Evolutionary conservation across 2,113 vertebrate genomes (phyloP).

Genomic region (Pterocles burchelli): DNA sequence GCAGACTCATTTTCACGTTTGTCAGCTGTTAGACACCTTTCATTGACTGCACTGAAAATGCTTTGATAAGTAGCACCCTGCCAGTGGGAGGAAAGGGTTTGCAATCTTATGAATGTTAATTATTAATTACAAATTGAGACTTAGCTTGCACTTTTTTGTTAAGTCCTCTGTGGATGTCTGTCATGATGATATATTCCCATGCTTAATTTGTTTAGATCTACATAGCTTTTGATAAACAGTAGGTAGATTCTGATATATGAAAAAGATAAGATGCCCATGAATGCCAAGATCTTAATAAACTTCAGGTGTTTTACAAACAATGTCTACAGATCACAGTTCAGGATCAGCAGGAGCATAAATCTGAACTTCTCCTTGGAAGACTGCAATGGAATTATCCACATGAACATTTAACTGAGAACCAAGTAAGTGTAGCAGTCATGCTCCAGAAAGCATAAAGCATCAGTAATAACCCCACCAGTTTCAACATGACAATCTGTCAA

Average conservation of each 20-base stretch:
- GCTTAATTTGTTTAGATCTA: background rate
- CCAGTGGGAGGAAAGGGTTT: background rate
- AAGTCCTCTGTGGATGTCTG: background rate
- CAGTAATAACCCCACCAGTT: slow-evolving; percentile 14
- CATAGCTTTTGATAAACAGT: background rate
- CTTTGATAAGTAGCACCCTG: background rate
- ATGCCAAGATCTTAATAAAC: background rate
- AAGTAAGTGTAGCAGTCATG: slow-evolving; percentile 44
- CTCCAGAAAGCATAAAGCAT: slow-evolving; percentile 42
- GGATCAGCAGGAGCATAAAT: background rate
- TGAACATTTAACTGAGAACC: background rate
- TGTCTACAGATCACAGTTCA: background rate
- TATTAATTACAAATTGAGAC: background rate
- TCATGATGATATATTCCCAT: background rate
- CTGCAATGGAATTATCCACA: background rate
- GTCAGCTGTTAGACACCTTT: slow-evolving; percentile 3
- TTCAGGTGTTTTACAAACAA: background rate
- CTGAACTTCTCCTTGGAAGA: slow-evolving; percentile 1
- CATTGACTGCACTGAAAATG: background rate
- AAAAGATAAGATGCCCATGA: background rate
- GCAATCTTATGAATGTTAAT: background rate
- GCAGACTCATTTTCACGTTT: background rate
- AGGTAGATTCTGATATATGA: background rate
- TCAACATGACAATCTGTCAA: background rate
- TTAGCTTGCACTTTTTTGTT: background rate